A percentile compares a stretch with the other conserved stretches of the same genome.
Conservation (phyloP, 2,888 invertebrate genomes). For the Trachelus iudaicus region DNA sequence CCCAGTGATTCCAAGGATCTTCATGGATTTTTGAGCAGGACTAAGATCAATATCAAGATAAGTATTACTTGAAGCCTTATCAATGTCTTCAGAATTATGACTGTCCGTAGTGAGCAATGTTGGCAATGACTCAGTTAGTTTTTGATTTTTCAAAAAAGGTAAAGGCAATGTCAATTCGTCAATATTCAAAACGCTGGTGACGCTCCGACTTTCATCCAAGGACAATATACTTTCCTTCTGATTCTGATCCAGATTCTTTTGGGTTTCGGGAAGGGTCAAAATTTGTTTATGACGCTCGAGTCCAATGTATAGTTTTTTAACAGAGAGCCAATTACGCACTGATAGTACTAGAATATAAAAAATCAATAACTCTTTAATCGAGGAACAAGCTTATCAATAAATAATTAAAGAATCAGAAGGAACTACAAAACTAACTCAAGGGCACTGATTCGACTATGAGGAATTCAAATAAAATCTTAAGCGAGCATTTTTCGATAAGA, state of each 20-base stretch:
- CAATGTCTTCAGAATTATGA: constrained; percentile 26
- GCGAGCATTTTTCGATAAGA: not conserved
- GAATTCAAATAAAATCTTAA: constrained; percentile 40
- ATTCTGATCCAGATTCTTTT: not conserved
- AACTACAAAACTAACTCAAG: constrained; percentile 32
- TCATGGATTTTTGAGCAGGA: constrained; percentile 42
- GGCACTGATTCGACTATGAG: constrained; percentile 37
- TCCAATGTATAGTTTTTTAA: not conserved
- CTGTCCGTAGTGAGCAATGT: constrained; percentile 33
- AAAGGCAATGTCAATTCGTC: constrained; percentile 14
- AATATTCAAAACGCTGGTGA: constrained; percentile 32
- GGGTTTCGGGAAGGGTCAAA: not conserved
- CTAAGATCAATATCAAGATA: constrained; percentile 28
- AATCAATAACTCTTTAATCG: not conserved
- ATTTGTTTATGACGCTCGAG: not conserved
- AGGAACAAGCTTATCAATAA: not conserved
- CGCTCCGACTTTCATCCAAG: constrained; percentile 17
- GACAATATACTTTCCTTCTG: not conserved
- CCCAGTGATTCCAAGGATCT: constrained; percentile 37
- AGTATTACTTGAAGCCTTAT: constrained; percentile 23
- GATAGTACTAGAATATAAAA: not conserved
- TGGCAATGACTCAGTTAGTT: constrained; percentile 34
- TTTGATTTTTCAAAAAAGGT: constrained; percentile 12
- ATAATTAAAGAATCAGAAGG: not conserved
- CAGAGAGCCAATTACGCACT: not conserved